Evolutionary conservation across 2,797 vertebrate species (phyloP).

Genomic region (Rhynchotus rufescens): DNA sequence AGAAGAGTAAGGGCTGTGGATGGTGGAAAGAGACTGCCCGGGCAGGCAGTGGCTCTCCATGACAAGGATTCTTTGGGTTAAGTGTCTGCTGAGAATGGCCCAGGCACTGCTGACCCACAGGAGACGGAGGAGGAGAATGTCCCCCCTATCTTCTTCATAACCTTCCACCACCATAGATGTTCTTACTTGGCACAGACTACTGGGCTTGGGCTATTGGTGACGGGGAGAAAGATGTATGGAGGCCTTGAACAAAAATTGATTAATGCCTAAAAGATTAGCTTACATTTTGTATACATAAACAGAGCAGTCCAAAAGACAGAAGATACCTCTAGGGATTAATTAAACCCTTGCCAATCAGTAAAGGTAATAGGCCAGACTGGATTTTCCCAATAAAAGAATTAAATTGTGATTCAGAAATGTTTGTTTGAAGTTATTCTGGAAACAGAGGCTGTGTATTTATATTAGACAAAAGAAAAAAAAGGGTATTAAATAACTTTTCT

Average conservation of each 20-base stretch:
- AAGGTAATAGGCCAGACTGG: neutral
- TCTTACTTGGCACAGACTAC: neutral
- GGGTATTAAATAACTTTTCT: neutral
- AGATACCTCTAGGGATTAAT: neutral
- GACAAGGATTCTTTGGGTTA: rapidly evolving
- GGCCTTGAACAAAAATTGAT: rapidly evolving
- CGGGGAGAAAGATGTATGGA: neutral
- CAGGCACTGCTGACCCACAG: neutral
- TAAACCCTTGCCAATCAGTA: neutral
- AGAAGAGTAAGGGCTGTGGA: neutral
- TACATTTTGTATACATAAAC: neutral
- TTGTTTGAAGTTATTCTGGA: neutral
- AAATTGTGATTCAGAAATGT: neutral
- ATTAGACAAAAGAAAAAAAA: neutral
- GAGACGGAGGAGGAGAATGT: rapidly evolving
- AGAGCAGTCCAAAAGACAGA: neutral
- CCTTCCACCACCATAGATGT: neutral
- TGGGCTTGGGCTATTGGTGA: neutral
- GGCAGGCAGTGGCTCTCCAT: neutral
- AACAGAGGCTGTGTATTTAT: neutral
- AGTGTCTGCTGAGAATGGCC: neutral
- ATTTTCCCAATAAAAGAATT: neutral
- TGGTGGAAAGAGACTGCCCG: rapidly evolving
- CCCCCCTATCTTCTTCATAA: neutral
- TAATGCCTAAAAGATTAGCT: neutral